Percentiles rank a stretch among this genome's conserved stretches.
phyloP scores from a whole-genome alignment of 2,888 invertebrate species.

The Petrolisthes cinctipes region DNA sequence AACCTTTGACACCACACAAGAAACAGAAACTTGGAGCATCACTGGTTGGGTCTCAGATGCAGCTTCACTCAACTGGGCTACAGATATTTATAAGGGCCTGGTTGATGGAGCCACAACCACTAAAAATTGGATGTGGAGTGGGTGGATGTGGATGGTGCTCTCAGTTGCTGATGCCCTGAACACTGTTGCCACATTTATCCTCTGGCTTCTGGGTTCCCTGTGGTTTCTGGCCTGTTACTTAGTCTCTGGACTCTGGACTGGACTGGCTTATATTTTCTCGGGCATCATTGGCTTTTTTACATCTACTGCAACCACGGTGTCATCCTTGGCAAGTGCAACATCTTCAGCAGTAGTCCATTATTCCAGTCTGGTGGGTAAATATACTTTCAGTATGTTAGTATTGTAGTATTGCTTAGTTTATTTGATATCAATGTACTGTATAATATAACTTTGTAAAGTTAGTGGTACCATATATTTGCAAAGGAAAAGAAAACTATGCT shows the following conservation, averaged over 20 bases:
- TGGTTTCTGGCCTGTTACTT: conserved; percentile 29
- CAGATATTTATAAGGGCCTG: conserved; percentile 24
- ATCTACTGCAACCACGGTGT: conserved; percentile 38
- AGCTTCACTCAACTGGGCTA: conserved; percentile 21
- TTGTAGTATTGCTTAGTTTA: background rate
- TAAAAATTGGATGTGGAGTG: conserved; percentile 38
- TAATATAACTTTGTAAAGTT: background rate
- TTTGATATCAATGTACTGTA: background rate
- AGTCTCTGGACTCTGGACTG: conserved; percentile 50
- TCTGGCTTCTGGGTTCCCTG: conserved; percentile 24
- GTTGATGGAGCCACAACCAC: conserved; percentile 31
- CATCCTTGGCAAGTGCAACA: conserved; percentile 31
- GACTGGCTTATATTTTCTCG: conserved; percentile 33
- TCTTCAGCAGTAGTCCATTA: conserved; percentile 28
- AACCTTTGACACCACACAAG: background rate
- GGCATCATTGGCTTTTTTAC: conserved; percentile 33
- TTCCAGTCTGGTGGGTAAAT: conserved; percentile 36
- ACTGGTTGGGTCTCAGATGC: conserved; percentile 32
- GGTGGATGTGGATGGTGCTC: conserved; percentile 53
- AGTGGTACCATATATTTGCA: background rate
- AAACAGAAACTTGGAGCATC: conserved; percentile 31
- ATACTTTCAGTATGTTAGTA: background rate
- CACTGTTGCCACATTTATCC: conserved; percentile 17
- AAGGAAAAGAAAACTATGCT: too few relatives aligned
- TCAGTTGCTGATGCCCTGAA: conserved; percentile 36